Percentiles rank a stretch among this genome's conserved stretches.
Conservation (phyloP, 2,113 vertebrate genomes). For the Nicator chloris region DNA sequence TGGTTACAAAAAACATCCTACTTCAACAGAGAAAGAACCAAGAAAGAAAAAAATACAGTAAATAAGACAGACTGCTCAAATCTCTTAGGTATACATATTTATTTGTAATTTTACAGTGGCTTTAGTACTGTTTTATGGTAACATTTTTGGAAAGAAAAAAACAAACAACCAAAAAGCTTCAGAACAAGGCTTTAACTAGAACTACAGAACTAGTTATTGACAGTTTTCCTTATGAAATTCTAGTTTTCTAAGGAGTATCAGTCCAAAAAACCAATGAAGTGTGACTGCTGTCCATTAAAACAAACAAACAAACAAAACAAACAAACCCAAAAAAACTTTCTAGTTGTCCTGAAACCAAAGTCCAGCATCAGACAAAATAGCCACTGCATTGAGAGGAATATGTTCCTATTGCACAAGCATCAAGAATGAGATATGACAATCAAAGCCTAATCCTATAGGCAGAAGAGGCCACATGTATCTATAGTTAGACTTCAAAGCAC, state of each 20-base stretch:
- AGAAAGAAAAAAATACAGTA: neutral
- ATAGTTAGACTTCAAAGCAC: slow-evolving; percentile 36
- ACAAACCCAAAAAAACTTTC: neutral
- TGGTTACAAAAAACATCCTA: neutral
- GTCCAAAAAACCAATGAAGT: neutral
- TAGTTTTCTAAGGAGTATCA: slow-evolving; percentile 4
- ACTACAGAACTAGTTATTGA: slow-evolving; percentile 8
- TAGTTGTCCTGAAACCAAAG: slow-evolving; percentile 28
- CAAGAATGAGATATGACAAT: slow-evolving; percentile 43
- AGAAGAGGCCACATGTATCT: slow-evolving; percentile 31
- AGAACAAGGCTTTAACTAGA: slow-evolving; percentile 21
- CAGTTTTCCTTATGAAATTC: slow-evolving; percentile 17
- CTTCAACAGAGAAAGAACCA: neutral
- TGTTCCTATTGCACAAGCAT: slow-evolving; percentile 68
- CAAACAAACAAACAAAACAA: neutral
- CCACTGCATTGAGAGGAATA: slow-evolving; percentile 50
- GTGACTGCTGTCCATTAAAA: neutral
- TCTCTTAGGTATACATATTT: slow-evolving; percentile 52
- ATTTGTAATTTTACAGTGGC: slow-evolving; percentile 64
- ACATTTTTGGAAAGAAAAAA: neutral
- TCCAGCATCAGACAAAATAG: slow-evolving; percentile 47
- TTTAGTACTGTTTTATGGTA: slow-evolving; percentile 38
- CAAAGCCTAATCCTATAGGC: slow-evolving; percentile 39
- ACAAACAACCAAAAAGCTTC: neutral
- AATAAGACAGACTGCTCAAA: slow-evolving; percentile 16